Conservation (phyloP, 2,888 invertebrate genomes). For the Caenorhabditis japonica region DNA sequence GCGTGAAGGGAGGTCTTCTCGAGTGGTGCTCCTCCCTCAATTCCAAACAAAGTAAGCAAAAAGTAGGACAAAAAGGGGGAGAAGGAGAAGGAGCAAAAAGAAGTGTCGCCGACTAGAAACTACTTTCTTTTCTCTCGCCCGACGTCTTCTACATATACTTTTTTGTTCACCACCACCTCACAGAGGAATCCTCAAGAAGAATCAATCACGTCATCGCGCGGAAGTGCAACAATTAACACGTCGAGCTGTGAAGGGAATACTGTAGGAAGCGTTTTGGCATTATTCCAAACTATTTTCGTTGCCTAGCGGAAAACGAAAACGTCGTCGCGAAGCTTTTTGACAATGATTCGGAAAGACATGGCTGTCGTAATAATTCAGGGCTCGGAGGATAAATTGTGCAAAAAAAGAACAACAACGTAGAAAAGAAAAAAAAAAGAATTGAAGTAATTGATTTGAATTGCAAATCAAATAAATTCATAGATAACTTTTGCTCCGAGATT, state of each 20-base stretch:
- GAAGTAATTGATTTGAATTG: too few species aligned
- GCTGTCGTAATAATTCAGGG: not conserved
- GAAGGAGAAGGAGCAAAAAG: conserved; percentile 18
- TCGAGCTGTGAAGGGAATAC: not conserved
- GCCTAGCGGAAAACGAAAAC: not conserved
- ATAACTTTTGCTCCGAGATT: too few species aligned
- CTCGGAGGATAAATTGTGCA: not conserved
- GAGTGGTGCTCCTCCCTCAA: conserved; percentile 31
- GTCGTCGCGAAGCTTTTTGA: not conserved
- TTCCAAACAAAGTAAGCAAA: conserved; percentile 36
- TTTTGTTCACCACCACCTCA: conserved; percentile 40
- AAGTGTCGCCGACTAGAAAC: conserved; percentile 40
- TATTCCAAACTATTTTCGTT: not conserved
- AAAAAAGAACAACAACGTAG: not conserved
- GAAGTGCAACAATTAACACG: conserved; percentile 2
- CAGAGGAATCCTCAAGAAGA: conserved; percentile 35
- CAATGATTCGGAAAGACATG: not conserved
- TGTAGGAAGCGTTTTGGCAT: not conserved
- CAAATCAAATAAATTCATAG: conserved; percentile 3
- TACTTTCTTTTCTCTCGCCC: conserved; percentile 26
- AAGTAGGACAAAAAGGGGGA: conserved; percentile 14
- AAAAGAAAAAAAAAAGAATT: conserved; percentile 1
- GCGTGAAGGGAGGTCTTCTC: conserved; percentile 35
- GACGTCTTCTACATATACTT: too few species aligned
- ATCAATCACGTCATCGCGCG: conserved; percentile 35